phyloP scores from a whole-genome alignment of 2,888 invertebrate genomes.

The Andricus curvator region DNA sequence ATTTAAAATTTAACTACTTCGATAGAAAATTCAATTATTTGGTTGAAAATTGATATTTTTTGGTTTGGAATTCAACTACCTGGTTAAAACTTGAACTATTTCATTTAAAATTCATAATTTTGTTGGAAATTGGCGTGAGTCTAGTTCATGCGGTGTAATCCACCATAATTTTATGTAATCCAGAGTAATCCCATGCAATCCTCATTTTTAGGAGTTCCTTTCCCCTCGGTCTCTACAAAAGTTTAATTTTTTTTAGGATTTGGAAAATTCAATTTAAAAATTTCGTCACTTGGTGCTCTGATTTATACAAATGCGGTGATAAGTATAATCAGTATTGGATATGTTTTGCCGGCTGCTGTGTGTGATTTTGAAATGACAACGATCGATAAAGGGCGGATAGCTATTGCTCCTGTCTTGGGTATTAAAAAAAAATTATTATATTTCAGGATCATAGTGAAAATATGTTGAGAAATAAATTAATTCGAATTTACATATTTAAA shows the following conservation, averaged over 20 bases:
- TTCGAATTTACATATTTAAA: not conserved
- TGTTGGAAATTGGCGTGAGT: no score
- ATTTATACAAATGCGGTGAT: constrained; percentile 92
- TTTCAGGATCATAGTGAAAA: not conserved
- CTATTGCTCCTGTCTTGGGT: constrained; percentile 89
- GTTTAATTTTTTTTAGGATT: constrained; percentile 81
- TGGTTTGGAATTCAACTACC: no score
- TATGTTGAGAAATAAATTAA: no score
- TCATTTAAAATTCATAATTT: no score
- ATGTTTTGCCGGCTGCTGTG: constrained; percentile 90
- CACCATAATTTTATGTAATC: no score
- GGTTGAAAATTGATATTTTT: no score
- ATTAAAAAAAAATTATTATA: constrained; percentile 45
- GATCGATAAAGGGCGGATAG: constrained; percentile 87
- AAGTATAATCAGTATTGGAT: constrained; percentile 89
- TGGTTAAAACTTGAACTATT: no score
- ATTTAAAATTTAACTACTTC: no score
- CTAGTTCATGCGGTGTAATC: no score
- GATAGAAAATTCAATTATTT: no score
- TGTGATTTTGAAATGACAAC: constrained; percentile 91
- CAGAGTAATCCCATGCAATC: no score
- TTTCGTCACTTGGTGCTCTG: constrained; percentile 87
- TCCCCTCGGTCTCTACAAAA: not conserved
- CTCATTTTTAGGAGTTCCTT: no score
- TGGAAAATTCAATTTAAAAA: constrained; percentile 89